Base-by-base conservation (phyloP, 2,797 vertebrate species). In the Esox masquinongy region DNA sequence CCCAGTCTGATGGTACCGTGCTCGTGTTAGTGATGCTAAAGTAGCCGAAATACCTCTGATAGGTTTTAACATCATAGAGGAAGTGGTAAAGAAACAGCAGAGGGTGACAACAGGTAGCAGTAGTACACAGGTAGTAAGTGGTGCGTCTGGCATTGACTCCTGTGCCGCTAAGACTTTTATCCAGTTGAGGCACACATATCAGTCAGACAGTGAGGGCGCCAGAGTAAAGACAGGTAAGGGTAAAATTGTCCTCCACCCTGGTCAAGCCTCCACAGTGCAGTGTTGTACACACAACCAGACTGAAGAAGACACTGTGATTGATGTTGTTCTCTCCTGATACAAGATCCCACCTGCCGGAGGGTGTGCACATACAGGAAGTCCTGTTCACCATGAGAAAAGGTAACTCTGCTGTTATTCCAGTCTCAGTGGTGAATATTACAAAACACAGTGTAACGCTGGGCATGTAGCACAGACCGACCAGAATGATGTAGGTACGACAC, bases 11-110 rank as follows among this genome's bases (percentile, higher is more conserved):
- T 56, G n/a, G 36, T 78, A 36, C 77, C 80, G 69, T 74, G 12
- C 68, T 79, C 8, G 77, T 79, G 14, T 76, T 70, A 71, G 69
- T 68, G 53, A 76, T 39, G 70, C 61, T 16, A 67, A 71, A 69
- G 73, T 78, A 19, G 74, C 59, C n/a, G 66, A 82, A 29, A 31
- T 76, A 4, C 77, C 73, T 15, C 74, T 76, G 17, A 68, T 79
- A n/a, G 74, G 34, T 4, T 76, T 73, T 43, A 79, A 73, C 61
- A 56, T 79, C 14, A 70, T 70, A 39, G 56, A 78, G 22, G 77
- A 76, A 22, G 36, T 76, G 2, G 49, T 78, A 4, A 64, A 78
- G 69, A 73, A 50, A 26, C 59, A 73, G 19, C 19, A 8, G 56
- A 70, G n/a, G 9, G 17, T 22, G 11, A 22, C 26, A 36, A 22